Conservation (phyloP, 2,888 invertebrate species). For the Drosophila affinis region DNA sequence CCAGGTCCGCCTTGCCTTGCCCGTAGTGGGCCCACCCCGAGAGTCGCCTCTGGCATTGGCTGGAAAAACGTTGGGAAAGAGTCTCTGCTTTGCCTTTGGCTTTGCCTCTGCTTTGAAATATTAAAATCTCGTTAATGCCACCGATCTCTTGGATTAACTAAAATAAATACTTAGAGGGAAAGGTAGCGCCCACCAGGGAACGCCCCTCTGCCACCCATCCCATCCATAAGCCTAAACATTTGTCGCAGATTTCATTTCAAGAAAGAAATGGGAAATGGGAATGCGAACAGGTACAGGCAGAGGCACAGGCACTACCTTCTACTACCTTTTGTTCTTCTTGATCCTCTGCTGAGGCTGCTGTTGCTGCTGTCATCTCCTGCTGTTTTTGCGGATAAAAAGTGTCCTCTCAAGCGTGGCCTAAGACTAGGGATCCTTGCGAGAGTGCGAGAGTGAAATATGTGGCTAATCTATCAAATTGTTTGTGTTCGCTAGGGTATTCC, state of each 20-base stretch:
- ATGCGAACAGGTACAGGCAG: background rate
- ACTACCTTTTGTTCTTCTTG: background rate
- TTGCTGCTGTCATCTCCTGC: constrained; percentile 11
- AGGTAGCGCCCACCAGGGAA: constrained; percentile 40
- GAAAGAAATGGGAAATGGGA: background rate
- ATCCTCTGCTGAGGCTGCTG: background rate
- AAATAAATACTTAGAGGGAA: constrained; percentile 53
- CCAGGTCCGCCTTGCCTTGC: constrained; percentile 21
- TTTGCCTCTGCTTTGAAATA: constrained; percentile 10
- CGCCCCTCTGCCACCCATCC: constrained; percentile 28
- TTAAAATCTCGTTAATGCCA: constrained; percentile 61
- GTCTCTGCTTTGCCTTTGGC: too few species aligned
- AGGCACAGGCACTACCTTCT: background rate
- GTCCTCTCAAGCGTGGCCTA: constrained; percentile 1
- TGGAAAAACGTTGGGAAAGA: constrained; percentile 39
- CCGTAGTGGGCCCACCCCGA: background rate
- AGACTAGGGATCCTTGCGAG: background rate
- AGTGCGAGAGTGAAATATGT: background rate
- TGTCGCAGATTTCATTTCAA: constrained; percentile 52
- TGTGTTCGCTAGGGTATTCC: background rate
- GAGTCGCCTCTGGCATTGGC: constrained; percentile 27
- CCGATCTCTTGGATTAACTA: constrained; percentile 59
- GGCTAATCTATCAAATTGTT: background rate
- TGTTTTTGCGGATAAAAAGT: constrained; percentile 27
- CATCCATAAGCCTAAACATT: constrained; percentile 53